Base-by-base conservation (phyloP, 1,140 invertebrate genomes). In the Trypoxylus dichotomus region DNA sequence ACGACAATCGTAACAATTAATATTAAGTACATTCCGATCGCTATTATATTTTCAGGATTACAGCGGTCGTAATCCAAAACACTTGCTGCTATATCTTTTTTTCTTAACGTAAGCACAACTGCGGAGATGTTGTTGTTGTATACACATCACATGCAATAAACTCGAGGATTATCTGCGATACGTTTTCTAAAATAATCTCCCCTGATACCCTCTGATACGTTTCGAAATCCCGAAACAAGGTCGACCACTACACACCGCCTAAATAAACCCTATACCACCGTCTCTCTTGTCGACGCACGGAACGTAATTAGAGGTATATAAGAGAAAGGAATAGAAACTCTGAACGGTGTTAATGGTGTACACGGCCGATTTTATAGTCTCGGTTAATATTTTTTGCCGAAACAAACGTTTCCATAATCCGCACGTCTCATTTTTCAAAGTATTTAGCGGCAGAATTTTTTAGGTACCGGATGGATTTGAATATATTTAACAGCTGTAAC, bases 21-120 rank as follows among this genome's bases (percentile, higher is more conserved):
- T 68, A 68, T 68, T 68, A 68, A 68, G 60, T 68, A 68, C 60
- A 68, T 68, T 68, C 60, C 60, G 13, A 24, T 13, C 27, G 60
- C 60, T 24, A 68, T 68, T 68, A 68, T 68, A 68, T 68, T 68
- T 68, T 68, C 60, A 68, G 24, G 60, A 68, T 68, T 68, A 68
- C 27, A 13, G 60, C 24, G 21, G 60, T 68, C 24, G 13, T 68
- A 68, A 68, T 68, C 60, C 60, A 24, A 68, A 68, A 68, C 60
- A 68, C 60, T 68, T 68, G 60, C 21, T 10, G 60, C 11, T 68
- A 29, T 68, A 29, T 68, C 13, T 25, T 60, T 19, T 43, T 11
- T 43, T 11, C 47, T 19, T n/a, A n/a, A 54, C 19, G 15, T n/a
- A 54, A 54, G 15, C 15, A n/a, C 15, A 19, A n/a, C 47, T 6